Conservation (phyloP, 1,140 invertebrate genomes). For the Capitella teleta region DNA sequence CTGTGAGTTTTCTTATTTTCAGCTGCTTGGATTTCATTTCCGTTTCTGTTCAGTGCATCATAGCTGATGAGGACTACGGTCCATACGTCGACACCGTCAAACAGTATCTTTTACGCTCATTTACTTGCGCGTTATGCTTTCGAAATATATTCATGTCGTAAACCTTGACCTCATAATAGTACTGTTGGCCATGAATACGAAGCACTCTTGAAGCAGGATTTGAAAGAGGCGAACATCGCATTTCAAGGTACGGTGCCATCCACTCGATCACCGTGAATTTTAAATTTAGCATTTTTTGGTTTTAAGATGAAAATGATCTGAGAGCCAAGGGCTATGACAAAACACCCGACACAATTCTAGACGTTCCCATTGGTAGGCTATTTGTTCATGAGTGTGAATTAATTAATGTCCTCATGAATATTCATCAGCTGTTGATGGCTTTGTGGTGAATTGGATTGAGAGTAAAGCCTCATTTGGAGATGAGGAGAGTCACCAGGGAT, state of each 20-base stretch:
- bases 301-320: slow-evolving; percentile 66
- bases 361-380: slow-evolving; percentile 61
- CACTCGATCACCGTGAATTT: not conserved
- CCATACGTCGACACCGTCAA: slow-evolving; percentile 61
- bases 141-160: not conserved
- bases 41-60: slow-evolving; percentile 44
- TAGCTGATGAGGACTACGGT: slow-evolving; percentile 66
- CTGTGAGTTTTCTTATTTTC: slow-evolving; percentile 47
- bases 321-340: slow-evolving; percentile 78
- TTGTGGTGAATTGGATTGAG: slow-evolving; percentile 90
- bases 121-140: not conserved
- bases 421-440: slow-evolving; percentile 58
- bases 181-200: slow-evolving; percentile 68
- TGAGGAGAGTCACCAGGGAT: slow-evolving; percentile 65
- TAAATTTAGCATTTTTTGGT: slow-evolving; percentile 2
- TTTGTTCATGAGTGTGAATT: not conserved
- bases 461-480: slow-evolving; percentile 90
- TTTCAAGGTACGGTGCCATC: slow-evolving; percentile 43
- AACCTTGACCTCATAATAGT: slow-evolving; percentile 36
- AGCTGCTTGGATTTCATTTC: not conserved
- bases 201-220: slow-evolving; percentile 51
- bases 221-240: slow-evolving; percentile 50
- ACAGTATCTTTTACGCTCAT: slow-evolving; percentile 44
- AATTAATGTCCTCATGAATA: not conserved
- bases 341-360: slow-evolving; percentile 85